These are phyloP conservation scores for Epiblema foenella DNA, from an alignment of 2,888 invertebrate species.

Conservation along the genomic window DNA sequence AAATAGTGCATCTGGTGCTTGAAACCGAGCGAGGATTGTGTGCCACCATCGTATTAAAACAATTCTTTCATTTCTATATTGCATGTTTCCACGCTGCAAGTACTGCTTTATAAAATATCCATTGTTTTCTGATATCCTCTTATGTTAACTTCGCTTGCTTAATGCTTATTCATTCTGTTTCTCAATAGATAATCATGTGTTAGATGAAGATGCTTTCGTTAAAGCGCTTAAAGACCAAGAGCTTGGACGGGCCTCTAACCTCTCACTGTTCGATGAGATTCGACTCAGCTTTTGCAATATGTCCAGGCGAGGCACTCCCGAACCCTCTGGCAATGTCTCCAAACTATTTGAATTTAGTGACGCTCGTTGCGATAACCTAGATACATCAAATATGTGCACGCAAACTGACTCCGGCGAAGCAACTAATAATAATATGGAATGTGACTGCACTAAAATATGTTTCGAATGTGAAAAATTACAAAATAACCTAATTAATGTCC, in stretches of 20 bases:
- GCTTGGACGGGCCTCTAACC: constrained; percentile 70
- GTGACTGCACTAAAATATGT: constrained; percentile 27
- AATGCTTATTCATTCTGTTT: constrained; percentile 43
- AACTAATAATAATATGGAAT: constrained; percentile 33
- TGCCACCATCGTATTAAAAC: not conserved
- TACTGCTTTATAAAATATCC: not conserved
- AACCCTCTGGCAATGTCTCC: constrained; percentile 68
- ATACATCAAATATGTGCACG: constrained; percentile 52
- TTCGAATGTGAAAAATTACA: constrained; percentile 23
- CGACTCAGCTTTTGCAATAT: constrained; percentile 70
- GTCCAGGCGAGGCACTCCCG: constrained; percentile 57
- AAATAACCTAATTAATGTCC: not conserved
- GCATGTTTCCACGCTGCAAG: not conserved
- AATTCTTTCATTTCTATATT: not conserved
- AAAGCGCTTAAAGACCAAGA: constrained; percentile 67
- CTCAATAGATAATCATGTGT: constrained; percentile 67
- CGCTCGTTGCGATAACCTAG: constrained; percentile 51
- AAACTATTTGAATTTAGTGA: constrained; percentile 54
- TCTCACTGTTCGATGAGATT: constrained; percentile 78
- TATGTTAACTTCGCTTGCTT: constrained; percentile 29
- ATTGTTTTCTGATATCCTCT: not conserved
- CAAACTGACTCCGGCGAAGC: constrained; percentile 55
- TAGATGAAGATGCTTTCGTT: constrained; percentile 75
- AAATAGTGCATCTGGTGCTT: too few species aligned
- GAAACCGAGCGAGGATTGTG: not conserved